A percentile compares a stretch with the other conserved stretches of the same genome.
These are phyloP conservation scores for Amphipoea lucens DNA, from an alignment of 2,888 invertebrate genomes.

Conservation along the genomic window DNA sequence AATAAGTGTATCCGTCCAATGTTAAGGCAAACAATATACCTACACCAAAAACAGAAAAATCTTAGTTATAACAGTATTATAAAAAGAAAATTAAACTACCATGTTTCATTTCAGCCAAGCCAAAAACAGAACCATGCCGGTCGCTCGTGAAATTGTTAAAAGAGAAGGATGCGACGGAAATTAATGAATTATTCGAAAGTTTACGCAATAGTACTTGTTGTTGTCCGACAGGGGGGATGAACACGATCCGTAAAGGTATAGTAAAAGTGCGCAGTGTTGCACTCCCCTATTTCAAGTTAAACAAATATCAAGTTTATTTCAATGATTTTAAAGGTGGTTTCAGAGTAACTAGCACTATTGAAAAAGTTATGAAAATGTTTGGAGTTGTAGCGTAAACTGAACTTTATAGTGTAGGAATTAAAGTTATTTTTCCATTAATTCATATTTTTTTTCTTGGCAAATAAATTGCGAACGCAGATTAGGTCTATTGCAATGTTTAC, in stretches of 20 bases:
- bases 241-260: slow-evolving; percentile 19
- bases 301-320: no score
- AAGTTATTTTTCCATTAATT: no score
- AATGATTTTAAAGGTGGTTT: no score
- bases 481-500: neutral
- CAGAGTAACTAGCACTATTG: no score
- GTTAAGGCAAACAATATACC: neutral
- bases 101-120: slow-evolving; percentile 19
- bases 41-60: neutral
- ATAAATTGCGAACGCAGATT: no score
- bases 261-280: no score
- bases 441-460: no score
- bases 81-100: neutral
- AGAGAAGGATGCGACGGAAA: slow-evolving; percentile 28
- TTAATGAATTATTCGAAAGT: slow-evolving; percentile 23
- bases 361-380: no score
- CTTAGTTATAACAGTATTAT: neutral
- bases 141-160: slow-evolving; percentile 33
- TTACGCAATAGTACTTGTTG: slow-evolving; percentile 1
- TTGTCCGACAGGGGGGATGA: neutral
- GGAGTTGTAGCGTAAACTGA: no score
- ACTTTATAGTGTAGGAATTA: no score
- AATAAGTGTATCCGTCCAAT: neutral
- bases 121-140: neutral
- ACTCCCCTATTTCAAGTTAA: no score